Evolutionary conservation across 2,888 invertebrate genomes (phyloP).

Genomic region (Trileptium ribeirensis): DNA sequence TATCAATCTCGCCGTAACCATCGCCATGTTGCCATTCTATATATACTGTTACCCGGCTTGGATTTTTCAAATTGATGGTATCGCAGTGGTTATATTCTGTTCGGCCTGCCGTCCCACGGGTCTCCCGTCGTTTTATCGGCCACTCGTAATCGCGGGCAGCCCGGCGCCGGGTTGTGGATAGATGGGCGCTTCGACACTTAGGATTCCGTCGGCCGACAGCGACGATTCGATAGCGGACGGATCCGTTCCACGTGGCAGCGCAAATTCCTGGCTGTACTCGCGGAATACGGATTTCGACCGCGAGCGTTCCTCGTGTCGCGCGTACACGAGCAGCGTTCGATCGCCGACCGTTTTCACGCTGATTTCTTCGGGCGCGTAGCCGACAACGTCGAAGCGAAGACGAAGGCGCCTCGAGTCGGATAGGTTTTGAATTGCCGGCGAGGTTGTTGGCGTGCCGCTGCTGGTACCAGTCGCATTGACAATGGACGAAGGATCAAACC

Average conservation of each 20-base stretch:
- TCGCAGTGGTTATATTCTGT: too few species aligned
- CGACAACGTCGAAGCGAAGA: conserved; percentile 90
- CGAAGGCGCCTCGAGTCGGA: conserved; percentile 87
- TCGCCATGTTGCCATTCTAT: too few species aligned
- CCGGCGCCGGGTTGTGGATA: too few species aligned
- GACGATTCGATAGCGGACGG: conserved; percentile 92
- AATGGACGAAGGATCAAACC: too few species aligned
- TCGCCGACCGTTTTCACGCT: conserved; percentile 97
- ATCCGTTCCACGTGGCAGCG: conserved; percentile 90
- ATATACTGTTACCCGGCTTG: too few species aligned
- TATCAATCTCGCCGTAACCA: too few species aligned
- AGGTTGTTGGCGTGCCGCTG: neutral
- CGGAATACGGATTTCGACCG: conserved; percentile 92
- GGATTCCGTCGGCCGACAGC: conserved; percentile 86
- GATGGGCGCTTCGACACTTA: conserved; percentile 87
- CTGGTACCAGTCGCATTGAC: too few species aligned
- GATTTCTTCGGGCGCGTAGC: conserved; percentile 81
- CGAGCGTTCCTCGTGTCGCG: conserved; percentile 94
- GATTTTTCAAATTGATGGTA: too few species aligned
- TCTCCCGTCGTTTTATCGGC: too few species aligned
- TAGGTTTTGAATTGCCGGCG: conserved; percentile 69
- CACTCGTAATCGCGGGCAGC: too few species aligned
- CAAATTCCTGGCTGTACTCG: conserved; percentile 91
- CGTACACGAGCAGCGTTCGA: conserved; percentile 73
- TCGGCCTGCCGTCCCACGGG: too few species aligned